phyloP scores from a whole-genome alignment of 2,888 invertebrate species.

The Epinotia brunnichana region DNA sequence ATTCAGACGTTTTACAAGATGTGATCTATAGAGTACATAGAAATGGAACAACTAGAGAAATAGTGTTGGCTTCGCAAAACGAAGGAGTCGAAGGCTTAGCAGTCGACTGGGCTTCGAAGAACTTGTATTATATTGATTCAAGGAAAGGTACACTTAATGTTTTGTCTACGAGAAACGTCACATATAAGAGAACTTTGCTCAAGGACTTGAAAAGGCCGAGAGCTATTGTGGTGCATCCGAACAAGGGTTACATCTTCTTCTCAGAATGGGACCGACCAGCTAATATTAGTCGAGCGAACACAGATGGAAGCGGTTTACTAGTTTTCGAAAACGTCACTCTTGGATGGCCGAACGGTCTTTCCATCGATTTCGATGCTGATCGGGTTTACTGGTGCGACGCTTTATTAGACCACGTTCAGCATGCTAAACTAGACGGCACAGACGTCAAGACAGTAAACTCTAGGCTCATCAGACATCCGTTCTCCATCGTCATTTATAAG shows the following conservation, averaged over 20 bases:
- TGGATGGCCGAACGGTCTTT: slow-evolving; percentile 98
- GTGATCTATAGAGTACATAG: slow-evolving; percentile 94
- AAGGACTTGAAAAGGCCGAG: slow-evolving; percentile 95
- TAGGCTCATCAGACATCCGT: slow-evolving; percentile 93
- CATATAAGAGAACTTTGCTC: slow-evolving; percentile 91
- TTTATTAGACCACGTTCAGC: slow-evolving; percentile 96
- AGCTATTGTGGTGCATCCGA: slow-evolving; percentile 98
- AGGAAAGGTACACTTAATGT: slow-evolving; percentile 97
- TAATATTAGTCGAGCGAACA: slow-evolving; percentile 95
- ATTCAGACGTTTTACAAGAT: slow-evolving; percentile 98
- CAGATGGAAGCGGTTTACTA: slow-evolving; percentile 93
- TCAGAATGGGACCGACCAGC: slow-evolving; percentile 98
- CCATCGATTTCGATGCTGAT: slow-evolving; percentile 94
- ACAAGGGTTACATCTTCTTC: slow-evolving; percentile 96
- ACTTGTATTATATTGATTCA: slow-evolving; percentile 97
- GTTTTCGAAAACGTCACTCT: slow-evolving; percentile 95
- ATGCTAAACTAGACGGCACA: slow-evolving; percentile 94
- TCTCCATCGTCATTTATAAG: slow-evolving; percentile 94
- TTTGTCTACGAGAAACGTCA: slow-evolving; percentile 92
- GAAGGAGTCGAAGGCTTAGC: slow-evolving; percentile 98
- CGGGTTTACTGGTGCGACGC: slow-evolving; percentile 99
- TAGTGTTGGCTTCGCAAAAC: slow-evolving; percentile 97
- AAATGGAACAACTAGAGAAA: slow-evolving; percentile 91
- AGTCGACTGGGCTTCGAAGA: slow-evolving; percentile 97
- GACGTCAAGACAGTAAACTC: slow-evolving; percentile 96